Percentiles rank a stretch among this genome's conserved stretches.
Conservation (phyloP, 2,888 invertebrate species). For the Girardia tigrina region DNA sequence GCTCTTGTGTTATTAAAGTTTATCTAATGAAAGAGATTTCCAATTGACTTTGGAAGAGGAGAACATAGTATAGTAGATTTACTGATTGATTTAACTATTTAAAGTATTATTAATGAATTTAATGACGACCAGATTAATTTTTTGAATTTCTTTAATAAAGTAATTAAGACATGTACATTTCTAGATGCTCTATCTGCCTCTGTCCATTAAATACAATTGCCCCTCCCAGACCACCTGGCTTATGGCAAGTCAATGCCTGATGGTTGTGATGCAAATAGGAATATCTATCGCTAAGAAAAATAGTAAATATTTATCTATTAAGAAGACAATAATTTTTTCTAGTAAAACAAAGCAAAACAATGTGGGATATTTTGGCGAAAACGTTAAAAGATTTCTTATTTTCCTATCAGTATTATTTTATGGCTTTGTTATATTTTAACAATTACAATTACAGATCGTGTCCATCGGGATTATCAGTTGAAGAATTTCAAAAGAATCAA, state of each 20-base stretch:
- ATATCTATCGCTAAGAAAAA: constrained; percentile 69
- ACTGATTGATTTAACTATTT: too few relatives aligned
- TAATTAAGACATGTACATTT: too few relatives aligned
- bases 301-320: constrained; percentile 53
- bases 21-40: too few relatives aligned
- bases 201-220: constrained; percentile 67
- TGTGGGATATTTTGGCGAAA: constrained; percentile 71
- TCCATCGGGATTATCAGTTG: constrained; percentile 54
- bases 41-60: too few relatives aligned
- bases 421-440: constrained; percentile 33
- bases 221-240: constrained; percentile 70
- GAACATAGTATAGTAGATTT: too few relatives aligned
- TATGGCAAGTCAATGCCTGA: constrained; percentile 63
- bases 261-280: constrained; percentile 66
- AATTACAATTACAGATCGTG: constrained; percentile 48
- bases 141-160: too few relatives aligned
- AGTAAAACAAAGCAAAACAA: constrained; percentile 38
- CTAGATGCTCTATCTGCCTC: constrained; percentile 60
- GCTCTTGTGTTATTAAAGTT: too few relatives aligned
- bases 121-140: too few relatives aligned
- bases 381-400: constrained; percentile 82
- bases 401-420: constrained; percentile 61
- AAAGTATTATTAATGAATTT: too few relatives aligned
- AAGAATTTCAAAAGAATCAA: constrained; percentile 58
- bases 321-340: neutral